Base-by-base conservation (phyloP, 2,888 invertebrate genomes). In the Drosophila helvetica region DNA sequence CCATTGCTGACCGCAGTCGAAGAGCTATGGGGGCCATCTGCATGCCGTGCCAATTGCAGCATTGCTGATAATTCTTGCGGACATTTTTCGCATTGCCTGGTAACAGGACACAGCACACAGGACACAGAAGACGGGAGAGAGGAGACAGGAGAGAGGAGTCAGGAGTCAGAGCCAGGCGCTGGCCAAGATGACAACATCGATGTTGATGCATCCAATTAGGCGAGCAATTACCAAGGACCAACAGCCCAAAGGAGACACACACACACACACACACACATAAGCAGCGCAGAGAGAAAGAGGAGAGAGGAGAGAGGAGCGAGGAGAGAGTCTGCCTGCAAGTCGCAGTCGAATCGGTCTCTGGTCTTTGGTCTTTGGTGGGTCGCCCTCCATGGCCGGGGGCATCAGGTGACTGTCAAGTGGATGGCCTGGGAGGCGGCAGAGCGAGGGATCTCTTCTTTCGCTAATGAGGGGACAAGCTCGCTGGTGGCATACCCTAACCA, bases 131-230 rank as follows among this genome's bases (percentile, higher is more conserved):
- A 12, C 17, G 45, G 18, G 2, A 12, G n/a, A 33, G 19, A 10
- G 9, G 22, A 25, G 17, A 33, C 19, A 6, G 15, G 33, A 17
- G 10, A 10, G n/a, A 53, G 19, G 22, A 30, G 30, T 30, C 30
- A 30, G 10, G 12, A 33, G 33, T 5, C 33, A 6, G 15, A 6
- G 33, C 4, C 12, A 38, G 38, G 38, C 45, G 25, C 46, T 61
- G 61, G 38, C 63, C 65, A 45, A 68, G 33, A 68, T 46, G 69
- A 33, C 58, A 46, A 22, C 48, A 6, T 43, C 30, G 27, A 45
- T 62, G 86, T 74, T 78, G 81, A 75, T 84, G 87, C 77, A 80
- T 68, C 81, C 85, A 83, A 83, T 86, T 86, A 83, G 77, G 52
- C 59, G 53, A 25, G 64, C 81, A 86, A 83, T 86, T 79, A 80